phyloP scores from a whole-genome alignment of 2,888 invertebrate genomes.

The Morpho helenor region DNA sequence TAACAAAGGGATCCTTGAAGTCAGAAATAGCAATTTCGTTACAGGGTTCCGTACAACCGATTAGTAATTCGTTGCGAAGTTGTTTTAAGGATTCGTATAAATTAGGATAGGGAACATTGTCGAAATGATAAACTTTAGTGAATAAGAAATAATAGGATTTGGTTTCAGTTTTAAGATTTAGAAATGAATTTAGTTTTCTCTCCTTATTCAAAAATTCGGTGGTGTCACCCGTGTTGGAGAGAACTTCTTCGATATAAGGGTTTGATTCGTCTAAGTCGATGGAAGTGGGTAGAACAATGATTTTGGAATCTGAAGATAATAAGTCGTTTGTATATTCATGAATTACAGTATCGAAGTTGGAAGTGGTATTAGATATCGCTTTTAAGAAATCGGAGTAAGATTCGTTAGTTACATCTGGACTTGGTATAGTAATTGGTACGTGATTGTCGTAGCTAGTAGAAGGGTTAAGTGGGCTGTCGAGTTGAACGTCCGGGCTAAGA shows the following conservation, averaged over 20 bases:
- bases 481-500: not conserved
- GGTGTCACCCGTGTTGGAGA: constrained; percentile 13
- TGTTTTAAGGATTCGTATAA: constrained; percentile 12
- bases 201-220: constrained; percentile 9
- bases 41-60: too few relatives aligned
- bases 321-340: constrained; percentile 6
- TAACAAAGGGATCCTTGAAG: too few relatives aligned
- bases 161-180: not conserved
- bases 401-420: not conserved
- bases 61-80: constrained; percentile 5
- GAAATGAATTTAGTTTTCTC: constrained; percentile 10
- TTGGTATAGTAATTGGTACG: too few relatives aligned
- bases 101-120: constrained; percentile 12
- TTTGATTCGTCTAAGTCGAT: constrained; percentile 33
- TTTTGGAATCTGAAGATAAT: constrained; percentile 11
- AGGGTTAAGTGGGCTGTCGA: not conserved
- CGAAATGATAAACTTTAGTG: constrained; percentile 19
- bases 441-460: too few relatives aligned
- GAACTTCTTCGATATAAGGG: constrained; percentile 26
- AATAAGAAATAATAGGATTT: constrained; percentile 19
- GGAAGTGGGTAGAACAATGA: constrained; percentile 18
- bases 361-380: not conserved
- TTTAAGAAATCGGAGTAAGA: constrained; percentile 1
- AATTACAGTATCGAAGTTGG: not conserved
- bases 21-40: too few relatives aligned